Evolutionary conservation across 2,113 vertebrate genomes (phyloP).

Genomic region (Calidris pugnax): DNA sequence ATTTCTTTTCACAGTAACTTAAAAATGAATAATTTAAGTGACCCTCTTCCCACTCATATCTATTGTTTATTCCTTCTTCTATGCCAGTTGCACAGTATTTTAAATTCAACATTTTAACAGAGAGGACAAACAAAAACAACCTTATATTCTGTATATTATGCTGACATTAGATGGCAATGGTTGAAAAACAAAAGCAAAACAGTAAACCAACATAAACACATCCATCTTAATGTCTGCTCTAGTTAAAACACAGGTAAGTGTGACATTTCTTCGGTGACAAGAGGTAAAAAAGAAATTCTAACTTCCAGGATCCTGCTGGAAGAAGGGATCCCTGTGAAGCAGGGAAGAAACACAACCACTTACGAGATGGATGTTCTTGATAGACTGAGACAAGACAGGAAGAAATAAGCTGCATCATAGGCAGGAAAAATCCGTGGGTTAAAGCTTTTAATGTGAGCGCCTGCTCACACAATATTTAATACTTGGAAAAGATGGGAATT

Average conservation of each 20-base stretch:
- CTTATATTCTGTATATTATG: not conserved
- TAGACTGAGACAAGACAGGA: not conserved
- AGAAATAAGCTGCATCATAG: not conserved
- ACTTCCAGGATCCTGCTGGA: not conserved
- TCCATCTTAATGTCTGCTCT: not conserved
- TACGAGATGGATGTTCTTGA: fast-evolving
- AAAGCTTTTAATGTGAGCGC: not conserved
- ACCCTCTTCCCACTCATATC: not conserved
- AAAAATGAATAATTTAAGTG: not conserved
- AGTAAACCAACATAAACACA: not conserved
- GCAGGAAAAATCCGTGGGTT: not conserved
- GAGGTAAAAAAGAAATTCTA: not conserved
- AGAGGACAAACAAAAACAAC: not conserved
- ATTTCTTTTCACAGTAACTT: not conserved
- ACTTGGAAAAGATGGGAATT: not conserved
- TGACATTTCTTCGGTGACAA: not conserved
- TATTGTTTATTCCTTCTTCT: not conserved
- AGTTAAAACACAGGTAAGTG: not conserved
- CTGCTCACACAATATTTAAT: not conserved
- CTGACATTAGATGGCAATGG: not conserved
- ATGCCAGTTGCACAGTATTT: not conserved
- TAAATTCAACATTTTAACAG: not conserved
- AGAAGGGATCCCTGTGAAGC: not conserved
- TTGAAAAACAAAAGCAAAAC: not conserved
- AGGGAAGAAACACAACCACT: not conserved